Evolutionary conservation across 1,140 invertebrate species (phyloP).

Genomic region (Planococcus citri): DNA sequence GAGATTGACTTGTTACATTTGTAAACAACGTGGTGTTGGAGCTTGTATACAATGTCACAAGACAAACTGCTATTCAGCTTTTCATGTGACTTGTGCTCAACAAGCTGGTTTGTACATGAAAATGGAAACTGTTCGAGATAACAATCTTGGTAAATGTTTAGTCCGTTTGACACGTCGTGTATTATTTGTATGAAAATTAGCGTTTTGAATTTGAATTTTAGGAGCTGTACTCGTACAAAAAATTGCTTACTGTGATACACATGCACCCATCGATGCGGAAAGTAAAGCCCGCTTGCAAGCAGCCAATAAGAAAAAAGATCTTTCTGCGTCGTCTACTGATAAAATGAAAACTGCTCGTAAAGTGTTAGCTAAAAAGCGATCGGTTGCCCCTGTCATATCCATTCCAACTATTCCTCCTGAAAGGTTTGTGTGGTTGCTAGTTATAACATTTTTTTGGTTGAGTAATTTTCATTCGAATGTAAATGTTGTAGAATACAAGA

Average conservation of each 20-base stretch:
- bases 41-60: constrained; percentile 98
- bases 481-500: constrained; percentile 50
- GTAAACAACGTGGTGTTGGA: constrained; percentile 83
- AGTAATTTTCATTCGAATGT: constrained; percentile 20
- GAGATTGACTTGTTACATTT: constrained; percentile 92
- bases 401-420: constrained; percentile 89
- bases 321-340: constrained; percentile 34
- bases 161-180: neutral
- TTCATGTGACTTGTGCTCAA: constrained; percentile 97
- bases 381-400: constrained; percentile 77
- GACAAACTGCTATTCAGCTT: constrained; percentile 89
- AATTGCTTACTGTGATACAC: constrained; percentile 89
- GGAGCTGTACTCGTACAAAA: constrained; percentile 70
- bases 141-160: constrained; percentile 24
- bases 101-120: constrained; percentile 90
- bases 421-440: constrained; percentile 33
- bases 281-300: constrained; percentile 26
- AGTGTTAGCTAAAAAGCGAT: constrained; percentile 69
- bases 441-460: too few relatives aligned
- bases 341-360: constrained; percentile 69
- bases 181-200: neutral
- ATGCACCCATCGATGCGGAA: constrained; percentile 69
- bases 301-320: neutral
- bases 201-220: constrained; percentile 32
- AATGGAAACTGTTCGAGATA: constrained; percentile 78